Evolutionary conservation across 2,113 vertebrate species (phyloP).

Genomic region (Galbula dea): DNA sequence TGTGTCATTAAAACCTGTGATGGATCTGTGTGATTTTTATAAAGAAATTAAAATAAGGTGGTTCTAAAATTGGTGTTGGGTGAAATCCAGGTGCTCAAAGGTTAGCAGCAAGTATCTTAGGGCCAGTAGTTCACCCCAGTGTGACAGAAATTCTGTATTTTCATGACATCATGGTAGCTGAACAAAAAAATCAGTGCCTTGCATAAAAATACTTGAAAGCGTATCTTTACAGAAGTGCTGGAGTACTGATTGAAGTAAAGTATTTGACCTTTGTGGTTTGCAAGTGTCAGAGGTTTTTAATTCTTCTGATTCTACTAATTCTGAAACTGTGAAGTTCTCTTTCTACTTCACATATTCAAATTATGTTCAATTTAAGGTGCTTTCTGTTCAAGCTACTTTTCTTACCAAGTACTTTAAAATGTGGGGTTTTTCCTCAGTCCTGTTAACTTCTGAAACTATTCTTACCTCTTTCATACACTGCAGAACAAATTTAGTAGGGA

Average conservation of each 20-base stretch:
- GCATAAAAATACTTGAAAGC: constrained; percentile 10
- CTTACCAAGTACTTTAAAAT: neutral
- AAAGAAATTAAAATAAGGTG: neutral
- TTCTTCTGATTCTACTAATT: neutral
- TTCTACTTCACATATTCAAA: neutral
- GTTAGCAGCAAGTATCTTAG: neutral
- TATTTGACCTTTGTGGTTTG: neutral
- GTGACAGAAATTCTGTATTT: neutral
- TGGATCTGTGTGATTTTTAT: neutral
- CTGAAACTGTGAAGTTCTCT: constrained; percentile 7
- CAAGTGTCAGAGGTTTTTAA: neutral
- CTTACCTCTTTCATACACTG: neutral
- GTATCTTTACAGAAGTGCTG: neutral
- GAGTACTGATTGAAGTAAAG: neutral
- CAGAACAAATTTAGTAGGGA: neutral
- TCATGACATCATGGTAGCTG: neutral
- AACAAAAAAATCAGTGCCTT: constrained; percentile 51
- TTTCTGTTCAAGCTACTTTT: neutral
- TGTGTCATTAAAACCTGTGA: neutral
- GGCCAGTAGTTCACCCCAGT: neutral
- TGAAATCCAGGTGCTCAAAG: neutral
- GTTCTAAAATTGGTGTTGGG: neutral
- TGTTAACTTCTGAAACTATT: neutral
- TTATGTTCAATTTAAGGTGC: neutral
- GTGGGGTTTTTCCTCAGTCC: neutral